A percentile compares a stretch with the other conserved stretches of the same genome.
Conservation (phyloP, 2,888 invertebrate species). For the Crioceris asparagi region DNA sequence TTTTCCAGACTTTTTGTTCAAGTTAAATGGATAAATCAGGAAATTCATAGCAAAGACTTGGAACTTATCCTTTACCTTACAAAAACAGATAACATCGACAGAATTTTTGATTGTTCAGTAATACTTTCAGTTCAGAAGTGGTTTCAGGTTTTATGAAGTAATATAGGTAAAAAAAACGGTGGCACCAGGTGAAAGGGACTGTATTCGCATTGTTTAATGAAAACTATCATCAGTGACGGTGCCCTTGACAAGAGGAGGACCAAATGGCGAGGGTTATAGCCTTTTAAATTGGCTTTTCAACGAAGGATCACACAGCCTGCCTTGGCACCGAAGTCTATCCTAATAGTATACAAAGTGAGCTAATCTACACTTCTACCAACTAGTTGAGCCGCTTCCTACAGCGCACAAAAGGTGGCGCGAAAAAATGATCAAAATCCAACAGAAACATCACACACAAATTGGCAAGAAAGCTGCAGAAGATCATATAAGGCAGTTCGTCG, state of each 20-base stretch:
- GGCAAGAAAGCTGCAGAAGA: constrained; percentile 32
- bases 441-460: constrained; percentile 36
- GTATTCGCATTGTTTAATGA: too few relatives aligned
- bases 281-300: too few relatives aligned
- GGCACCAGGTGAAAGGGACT: too few relatives aligned
- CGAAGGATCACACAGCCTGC: constrained; percentile 23
- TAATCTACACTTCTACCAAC: constrained; percentile 22
- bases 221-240: not conserved
- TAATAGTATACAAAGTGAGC: constrained; percentile 1
- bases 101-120: too few relatives aligned
- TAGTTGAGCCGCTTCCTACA: constrained; percentile 37
- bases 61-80: too few relatives aligned
- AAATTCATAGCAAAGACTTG: too few relatives aligned
- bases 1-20: too few relatives aligned
- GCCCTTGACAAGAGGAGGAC: not conserved
- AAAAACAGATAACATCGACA: too few relatives aligned
- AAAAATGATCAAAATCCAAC: constrained; percentile 33
- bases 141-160: too few relatives aligned
- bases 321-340: constrained; percentile 25
- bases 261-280: not conserved
- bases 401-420: constrained; percentile 29
- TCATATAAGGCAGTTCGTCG: constrained; percentile 21
- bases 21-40: too few relatives aligned
- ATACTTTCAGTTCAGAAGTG: too few relatives aligned
- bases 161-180: too few relatives aligned